Percentiles rank a stretch among this genome's conserved stretches.
phyloP scores from a whole-genome alignment of 1,140 invertebrate genomes.

The Ceratitis capitata region DNA sequence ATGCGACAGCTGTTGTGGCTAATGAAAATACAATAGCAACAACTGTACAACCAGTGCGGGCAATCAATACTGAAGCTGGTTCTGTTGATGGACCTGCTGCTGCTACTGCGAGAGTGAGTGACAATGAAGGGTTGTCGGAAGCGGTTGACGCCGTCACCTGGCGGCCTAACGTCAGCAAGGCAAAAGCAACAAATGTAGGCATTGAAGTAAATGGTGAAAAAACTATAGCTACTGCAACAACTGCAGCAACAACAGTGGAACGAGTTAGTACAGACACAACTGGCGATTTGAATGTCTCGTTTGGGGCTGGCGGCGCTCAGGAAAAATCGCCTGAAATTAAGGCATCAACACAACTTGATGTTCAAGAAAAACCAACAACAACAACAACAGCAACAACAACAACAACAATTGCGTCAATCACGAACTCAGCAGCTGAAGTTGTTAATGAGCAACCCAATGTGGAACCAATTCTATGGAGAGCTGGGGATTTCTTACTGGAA shows the following conservation, averaged over 20 bases:
- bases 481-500: no score
- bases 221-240: background rate
- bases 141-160: no score
- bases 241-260: background rate
- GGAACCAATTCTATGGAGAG: no score
- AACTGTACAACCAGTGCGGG: background rate
- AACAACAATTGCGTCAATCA: no score
- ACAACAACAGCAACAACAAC: background rate
- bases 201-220: background rate
- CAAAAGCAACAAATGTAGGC: slow-evolving; percentile 20
- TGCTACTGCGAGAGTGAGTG: background rate
- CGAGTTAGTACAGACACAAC: background rate
- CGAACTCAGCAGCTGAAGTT: no score
- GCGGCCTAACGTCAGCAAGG: background rate
- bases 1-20: background rate
- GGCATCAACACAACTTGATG: background rate
- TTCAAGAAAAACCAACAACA: background rate
- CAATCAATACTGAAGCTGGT: background rate
- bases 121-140: background rate
- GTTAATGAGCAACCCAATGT: no score
- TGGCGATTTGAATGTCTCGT: background rate
- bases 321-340: background rate
- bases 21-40: background rate
- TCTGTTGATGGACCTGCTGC: background rate
- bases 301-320: background rate